These are phyloP conservation scores for Lasioglossum baleicum DNA, from an alignment of 1,140 invertebrate genomes.

Conservation along the genomic window DNA sequence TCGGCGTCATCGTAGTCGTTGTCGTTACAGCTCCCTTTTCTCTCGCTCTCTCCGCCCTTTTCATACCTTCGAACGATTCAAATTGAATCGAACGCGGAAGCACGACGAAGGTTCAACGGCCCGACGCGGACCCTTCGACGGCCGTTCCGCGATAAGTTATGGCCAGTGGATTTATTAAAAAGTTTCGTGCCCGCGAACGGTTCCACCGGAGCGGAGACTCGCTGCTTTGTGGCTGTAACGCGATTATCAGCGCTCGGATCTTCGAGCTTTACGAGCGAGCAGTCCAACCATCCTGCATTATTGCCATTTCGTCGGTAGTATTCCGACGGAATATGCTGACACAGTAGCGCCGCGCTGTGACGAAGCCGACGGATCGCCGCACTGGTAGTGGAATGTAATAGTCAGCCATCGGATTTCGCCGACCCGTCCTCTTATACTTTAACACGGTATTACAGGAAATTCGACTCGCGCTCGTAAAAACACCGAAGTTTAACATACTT, in stretches of 20 bases:
- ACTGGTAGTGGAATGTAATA: not conserved
- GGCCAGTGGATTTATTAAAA: not conserved
- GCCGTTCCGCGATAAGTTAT: too few relatives aligned
- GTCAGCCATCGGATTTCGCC: constrained; percentile 1
- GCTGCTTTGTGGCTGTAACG: constrained; percentile 2
- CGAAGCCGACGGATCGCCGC: not conserved
- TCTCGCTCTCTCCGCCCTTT: too few relatives aligned
- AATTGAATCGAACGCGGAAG: too few relatives aligned
- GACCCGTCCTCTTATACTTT: not conserved
- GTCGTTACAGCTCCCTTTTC: too few relatives aligned
- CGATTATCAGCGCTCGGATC: constrained; percentile 12
- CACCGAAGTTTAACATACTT: not conserved
- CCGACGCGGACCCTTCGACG: too few relatives aligned
- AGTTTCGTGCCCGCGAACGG: not conserved
- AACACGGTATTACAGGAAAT: not conserved
- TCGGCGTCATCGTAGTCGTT: too few relatives aligned
- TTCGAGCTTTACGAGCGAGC: not conserved
- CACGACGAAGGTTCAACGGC: too few relatives aligned
- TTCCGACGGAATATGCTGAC: constrained; percentile 21
- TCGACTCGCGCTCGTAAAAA: not conserved
- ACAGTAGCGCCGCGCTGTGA: not conserved
- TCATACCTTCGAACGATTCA: too few relatives aligned
- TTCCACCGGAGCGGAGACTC: not conserved
- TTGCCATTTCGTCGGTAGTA: constrained; percentile 20
- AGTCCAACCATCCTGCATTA: not conserved